Evolutionary conservation across 2,113 vertebrate species (phyloP), one percentile per base, ranked within the genome.

Genomic region (Glareola pratincola): DNA sequence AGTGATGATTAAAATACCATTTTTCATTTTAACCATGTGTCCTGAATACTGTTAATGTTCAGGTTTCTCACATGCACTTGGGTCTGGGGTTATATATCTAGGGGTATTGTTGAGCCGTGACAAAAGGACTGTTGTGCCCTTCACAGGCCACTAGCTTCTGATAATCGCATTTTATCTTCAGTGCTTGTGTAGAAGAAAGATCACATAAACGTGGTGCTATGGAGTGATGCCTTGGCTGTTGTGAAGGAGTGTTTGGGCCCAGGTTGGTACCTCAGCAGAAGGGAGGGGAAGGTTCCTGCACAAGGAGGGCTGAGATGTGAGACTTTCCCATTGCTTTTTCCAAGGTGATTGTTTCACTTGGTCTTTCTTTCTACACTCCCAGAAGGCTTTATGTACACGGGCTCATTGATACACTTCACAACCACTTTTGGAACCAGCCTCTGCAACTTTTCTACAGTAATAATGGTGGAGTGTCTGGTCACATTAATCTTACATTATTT

Each of bases 151-250:
- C 94, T 95, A 57, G 54, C 77, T 98, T 96, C 92, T 95, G 95
- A 94, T 97, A 96, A 98, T 97, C 79, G 97, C 95, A 92, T 97
- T 98, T 97, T 81, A 94, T 95, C 95, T 97, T 92, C 79, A 91
- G 90, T 81, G 85, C 96, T 94, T 76, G 75, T 91, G 77, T 94
- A 96, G 95, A 94, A 87, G 75, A 85, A 91, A 95, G 89, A 96
- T 96, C 88, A 51, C 39, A 82, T 91, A 87, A 94, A 62, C 16
- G 45, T 39, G 78, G 41, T 72, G 64, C 56, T 86, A 0, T 8
- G 19, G 81, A 91, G 64, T 79, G 68, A n/a, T 95, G 60, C 88
- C 93, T 80, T 34, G 74, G 24, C 47, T 92, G 59, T 86, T 93
- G 56, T 53, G 81, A 48, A 51, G 11, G 20, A 7, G 34, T 43